A percentile compares a stretch with the other conserved stretches of the same genome.
Evolutionary conservation across 2,113 vertebrate species (phyloP).

Genomic region (Tiliqua scincoides): DNA sequence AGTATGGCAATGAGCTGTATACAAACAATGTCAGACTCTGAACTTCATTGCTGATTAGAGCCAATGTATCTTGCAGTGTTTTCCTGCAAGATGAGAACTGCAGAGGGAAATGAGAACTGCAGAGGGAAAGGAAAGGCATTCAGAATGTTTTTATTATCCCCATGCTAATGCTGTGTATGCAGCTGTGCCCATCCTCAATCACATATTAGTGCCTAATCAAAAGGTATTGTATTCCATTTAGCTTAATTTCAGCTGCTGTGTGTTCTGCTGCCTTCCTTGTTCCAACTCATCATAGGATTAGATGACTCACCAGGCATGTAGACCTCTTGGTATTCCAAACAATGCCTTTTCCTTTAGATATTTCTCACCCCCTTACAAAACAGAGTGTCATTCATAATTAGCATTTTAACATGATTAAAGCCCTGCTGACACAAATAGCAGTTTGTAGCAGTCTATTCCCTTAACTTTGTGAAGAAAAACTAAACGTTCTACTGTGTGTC

Average conservation of each 20-base stretch:
- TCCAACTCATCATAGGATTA: conserved; percentile 63
- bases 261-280: conserved; percentile 61
- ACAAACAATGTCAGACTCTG: conserved; percentile 45
- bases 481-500: conserved; percentile 28
- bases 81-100: conserved; percentile 31
- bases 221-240: conserved; percentile 67
- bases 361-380: conserved; percentile 59
- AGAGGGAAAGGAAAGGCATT: conserved; percentile 20
- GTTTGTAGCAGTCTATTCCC: conserved; percentile 50
- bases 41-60: conserved; percentile 40
- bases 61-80: conserved; percentile 53
- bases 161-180: conserved; percentile 49
- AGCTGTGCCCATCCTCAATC: conserved; percentile 50
- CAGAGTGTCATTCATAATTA: conserved; percentile 64
- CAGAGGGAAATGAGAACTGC: conserved; percentile 6
- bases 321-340: conserved; percentile 60
- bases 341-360: conserved; percentile 56
- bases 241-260: conserved; percentile 64
- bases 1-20: conserved; percentile 38
- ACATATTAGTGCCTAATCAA: conserved; percentile 52
- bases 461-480: conserved; percentile 51
- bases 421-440: conserved; percentile 62
- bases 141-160: conserved; percentile 52
- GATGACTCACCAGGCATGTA: conserved; percentile 66
- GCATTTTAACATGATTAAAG: conserved; percentile 63